A percentile compares a stretch with the other conserved stretches of the same genome.
phyloP scores from a whole-genome alignment of 1,140 invertebrate genomes.

The Mactra quadrangularis region DNA sequence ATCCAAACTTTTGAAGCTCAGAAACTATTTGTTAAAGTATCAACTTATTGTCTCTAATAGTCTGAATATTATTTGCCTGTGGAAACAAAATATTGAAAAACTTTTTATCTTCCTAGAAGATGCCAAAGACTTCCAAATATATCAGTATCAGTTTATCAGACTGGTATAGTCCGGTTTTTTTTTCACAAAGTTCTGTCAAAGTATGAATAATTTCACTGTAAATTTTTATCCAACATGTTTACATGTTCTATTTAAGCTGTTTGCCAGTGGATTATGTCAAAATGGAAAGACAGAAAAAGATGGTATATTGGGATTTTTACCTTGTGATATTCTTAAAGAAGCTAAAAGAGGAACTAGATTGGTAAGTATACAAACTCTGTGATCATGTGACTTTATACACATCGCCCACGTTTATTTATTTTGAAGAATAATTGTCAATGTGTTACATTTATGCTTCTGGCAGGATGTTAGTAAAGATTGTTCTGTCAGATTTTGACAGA shows the following conservation, averaged over 20 bases:
- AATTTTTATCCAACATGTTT: background rate
- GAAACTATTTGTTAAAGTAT: background rate
- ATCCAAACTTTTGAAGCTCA: background rate
- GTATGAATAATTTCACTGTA: background rate
- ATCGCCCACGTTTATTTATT: no score
- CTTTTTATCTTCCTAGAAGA: background rate
- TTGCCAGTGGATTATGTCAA: constrained; percentile 87
- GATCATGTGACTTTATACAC: no score
- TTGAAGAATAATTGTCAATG: no score
- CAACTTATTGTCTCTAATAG: background rate
- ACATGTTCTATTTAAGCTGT: constrained; percentile 84
- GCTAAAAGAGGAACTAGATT: constrained; percentile 85
- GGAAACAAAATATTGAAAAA: background rate
- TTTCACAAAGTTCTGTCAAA: no score
- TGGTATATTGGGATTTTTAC: constrained; percentile 88
- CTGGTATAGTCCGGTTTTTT: background rate
- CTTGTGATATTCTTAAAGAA: constrained; percentile 87
- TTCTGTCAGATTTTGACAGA: no score
- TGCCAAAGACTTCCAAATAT: background rate
- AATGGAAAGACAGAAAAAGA: constrained; percentile 85
- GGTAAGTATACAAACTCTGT: constrained; percentile 81
- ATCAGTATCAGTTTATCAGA: background rate
- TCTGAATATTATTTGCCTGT: background rate
- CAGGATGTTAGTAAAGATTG: no score
- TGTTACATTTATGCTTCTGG: no score